A percentile compares a stretch with the other conserved stretches of the same genome.
Evolutionary conservation across 2,888 invertebrate genomes (phyloP).

Genomic region (Adelphocoris suturalis): DNA sequence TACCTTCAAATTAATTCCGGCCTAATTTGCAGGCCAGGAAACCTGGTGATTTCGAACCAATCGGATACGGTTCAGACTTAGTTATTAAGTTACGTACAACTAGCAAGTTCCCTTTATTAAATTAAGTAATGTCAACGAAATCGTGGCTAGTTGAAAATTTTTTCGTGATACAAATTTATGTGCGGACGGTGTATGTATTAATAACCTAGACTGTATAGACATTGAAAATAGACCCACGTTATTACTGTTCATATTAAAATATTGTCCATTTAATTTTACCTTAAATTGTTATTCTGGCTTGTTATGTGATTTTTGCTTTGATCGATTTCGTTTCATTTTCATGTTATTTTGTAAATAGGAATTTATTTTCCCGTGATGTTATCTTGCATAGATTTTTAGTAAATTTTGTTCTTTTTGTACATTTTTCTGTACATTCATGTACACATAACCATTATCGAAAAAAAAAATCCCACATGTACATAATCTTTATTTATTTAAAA

Average conservation of each 20-base stretch:
- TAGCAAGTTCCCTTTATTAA: too few relatives aligned
- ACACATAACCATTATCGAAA: neutral
- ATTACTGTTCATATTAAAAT: neutral
- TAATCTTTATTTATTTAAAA: conserved; percentile 18
- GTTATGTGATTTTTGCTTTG: conserved; percentile 14
- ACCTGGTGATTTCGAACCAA: neutral
- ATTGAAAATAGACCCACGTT: neutral
- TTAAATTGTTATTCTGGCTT: conserved; percentile 15
- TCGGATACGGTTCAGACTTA: neutral
- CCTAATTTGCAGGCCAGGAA: too few relatives aligned
- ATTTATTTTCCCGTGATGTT: conserved; percentile 38
- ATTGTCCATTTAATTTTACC: neutral
- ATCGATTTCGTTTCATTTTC: neutral
- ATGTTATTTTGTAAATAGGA: conserved; percentile 2
- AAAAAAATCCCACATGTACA: neutral
- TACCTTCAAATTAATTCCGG: too few relatives aligned
- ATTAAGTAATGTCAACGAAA: too few relatives aligned
- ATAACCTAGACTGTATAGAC: neutral
- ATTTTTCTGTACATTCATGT: conserved; percentile 43
- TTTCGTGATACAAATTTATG: too few relatives aligned
- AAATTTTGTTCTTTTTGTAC: conserved; percentile 43
- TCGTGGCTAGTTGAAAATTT: too few relatives aligned
- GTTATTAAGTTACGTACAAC: too few relatives aligned
- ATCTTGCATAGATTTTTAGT: neutral
- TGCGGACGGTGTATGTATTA: too few relatives aligned